phyloP scores from a whole-genome alignment of 2,113 vertebrate genomes.

The Tenrec ecaudatus region DNA sequence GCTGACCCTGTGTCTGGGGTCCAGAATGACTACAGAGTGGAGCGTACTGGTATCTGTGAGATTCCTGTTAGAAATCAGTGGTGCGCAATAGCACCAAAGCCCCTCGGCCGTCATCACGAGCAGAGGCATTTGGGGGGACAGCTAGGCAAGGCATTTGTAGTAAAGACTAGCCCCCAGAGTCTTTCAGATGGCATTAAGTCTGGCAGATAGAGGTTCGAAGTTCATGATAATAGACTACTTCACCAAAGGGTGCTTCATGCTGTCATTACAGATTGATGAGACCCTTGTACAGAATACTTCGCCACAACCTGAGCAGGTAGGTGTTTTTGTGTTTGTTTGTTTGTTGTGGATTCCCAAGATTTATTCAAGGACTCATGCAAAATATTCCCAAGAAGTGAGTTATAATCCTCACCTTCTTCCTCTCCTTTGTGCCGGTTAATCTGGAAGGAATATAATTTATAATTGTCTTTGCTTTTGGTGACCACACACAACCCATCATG shows the following conservation, averaged over 20 bases:
- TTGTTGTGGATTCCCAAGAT: no score
- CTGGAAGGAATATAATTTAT: no score
- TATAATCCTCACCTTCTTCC: no score
- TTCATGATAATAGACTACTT: neutral
- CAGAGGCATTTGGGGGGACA: neutral
- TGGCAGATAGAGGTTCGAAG: neutral
- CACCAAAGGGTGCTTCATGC: neutral
- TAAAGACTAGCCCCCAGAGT: neutral
- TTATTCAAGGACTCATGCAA: no score
- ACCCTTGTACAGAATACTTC: neutral
- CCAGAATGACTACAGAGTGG: neutral
- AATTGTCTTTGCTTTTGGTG: no score
- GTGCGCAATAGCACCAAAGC: neutral
- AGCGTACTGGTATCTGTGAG: no score
- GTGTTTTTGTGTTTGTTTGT: neutral
- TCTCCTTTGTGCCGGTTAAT: no score
- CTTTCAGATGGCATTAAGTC: neutral
- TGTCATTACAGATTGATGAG: neutral
- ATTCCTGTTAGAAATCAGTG: neutral
- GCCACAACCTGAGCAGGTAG: neutral
- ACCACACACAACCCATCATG: no score
- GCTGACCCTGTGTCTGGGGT: neutral
- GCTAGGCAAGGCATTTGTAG: rapidly evolving
- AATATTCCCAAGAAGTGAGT: no score
- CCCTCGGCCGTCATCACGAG: neutral